These are phyloP conservation scores for Spodoptera exigua DNA, from an alignment of 2,888 invertebrate species.

Conservation along the genomic window DNA sequence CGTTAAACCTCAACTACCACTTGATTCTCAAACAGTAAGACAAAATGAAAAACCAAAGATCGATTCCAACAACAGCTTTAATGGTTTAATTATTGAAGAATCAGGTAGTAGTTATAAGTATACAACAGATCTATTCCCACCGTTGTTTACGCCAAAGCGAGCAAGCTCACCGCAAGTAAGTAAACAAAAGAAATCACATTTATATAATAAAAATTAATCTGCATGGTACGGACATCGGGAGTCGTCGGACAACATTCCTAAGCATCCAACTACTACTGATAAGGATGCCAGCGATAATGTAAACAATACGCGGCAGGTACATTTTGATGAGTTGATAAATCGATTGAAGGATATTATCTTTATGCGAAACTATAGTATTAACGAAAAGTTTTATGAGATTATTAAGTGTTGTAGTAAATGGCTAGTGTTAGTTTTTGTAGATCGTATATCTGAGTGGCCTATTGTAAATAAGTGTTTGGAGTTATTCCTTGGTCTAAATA, in stretches of 20 bases:
- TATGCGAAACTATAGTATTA: conserved; percentile 4
- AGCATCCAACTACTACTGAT: not conserved
- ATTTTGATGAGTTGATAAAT: conserved; percentile 4
- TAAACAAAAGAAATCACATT: not conserved
- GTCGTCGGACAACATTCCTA: not conserved
- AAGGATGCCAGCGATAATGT: not conserved
- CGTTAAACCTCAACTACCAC: not conserved
- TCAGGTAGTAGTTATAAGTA: no score
- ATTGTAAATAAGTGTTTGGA: conserved; percentile 8
- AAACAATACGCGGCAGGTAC: conserved; percentile 1
- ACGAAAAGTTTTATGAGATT: not conserved
- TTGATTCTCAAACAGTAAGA: not conserved
- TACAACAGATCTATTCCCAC: no score
- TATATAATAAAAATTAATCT: not conserved
- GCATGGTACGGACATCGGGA: conserved; percentile 4
- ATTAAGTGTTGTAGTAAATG: conserved; percentile 8
- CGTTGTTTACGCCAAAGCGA: no score
- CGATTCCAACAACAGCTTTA: no score
- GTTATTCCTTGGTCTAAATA: not conserved
- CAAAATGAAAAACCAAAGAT: no score
- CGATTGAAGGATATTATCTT: conserved; percentile 3
- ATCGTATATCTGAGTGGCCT: conserved; percentile 7
- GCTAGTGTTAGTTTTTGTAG: conserved; percentile 1
- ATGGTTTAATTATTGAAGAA: no score
- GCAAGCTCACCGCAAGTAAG: not conserved